phyloP scores from a whole-genome alignment of 2,888 invertebrate species.

The Julus scanicus region DNA sequence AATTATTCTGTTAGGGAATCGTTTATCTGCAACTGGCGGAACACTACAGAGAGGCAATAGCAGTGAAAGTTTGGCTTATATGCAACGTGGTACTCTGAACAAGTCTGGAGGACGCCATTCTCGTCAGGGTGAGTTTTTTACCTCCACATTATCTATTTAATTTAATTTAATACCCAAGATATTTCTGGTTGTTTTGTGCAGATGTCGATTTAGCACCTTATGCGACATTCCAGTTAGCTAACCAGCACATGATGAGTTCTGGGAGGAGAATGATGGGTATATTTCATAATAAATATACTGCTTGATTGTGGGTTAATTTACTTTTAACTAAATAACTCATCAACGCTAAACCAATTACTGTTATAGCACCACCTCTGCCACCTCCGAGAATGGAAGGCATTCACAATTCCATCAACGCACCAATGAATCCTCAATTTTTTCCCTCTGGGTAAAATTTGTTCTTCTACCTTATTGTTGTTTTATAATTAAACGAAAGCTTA shows the following conservation, averaged over 20 bases:
- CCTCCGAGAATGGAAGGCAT: slow-evolving; percentile 46
- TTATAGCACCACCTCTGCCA: slow-evolving; percentile 37
- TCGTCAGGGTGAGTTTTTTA: too few relatives aligned
- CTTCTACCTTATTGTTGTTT: too few relatives aligned
- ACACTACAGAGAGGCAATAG: slow-evolving; percentile 36
- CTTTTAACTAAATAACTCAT: too few relatives aligned
- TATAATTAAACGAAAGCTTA: too few relatives aligned
- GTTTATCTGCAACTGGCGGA: too few relatives aligned
- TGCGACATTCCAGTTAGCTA: slow-evolving; percentile 51
- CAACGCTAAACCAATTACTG: background rate
- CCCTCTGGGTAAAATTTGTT: background rate
- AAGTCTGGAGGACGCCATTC: background rate
- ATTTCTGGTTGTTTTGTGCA: background rate
- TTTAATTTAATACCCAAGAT: background rate
- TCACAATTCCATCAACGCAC: slow-evolving; percentile 15
- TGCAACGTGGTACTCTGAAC: slow-evolving; percentile 47
- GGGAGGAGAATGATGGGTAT: background rate
- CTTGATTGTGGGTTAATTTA: too few relatives aligned
- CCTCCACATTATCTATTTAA: too few relatives aligned
- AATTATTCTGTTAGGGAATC: too few relatives aligned
- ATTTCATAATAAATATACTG: too few relatives aligned
- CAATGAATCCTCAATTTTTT: slow-evolving; percentile 34
- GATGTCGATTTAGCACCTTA: slow-evolving; percentile 49
- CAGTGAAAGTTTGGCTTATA: slow-evolving; percentile 51
- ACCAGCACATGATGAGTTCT: background rate